phyloP scores from a whole-genome alignment of 2,888 invertebrate genomes.

The Cheilosia pagana region DNA sequence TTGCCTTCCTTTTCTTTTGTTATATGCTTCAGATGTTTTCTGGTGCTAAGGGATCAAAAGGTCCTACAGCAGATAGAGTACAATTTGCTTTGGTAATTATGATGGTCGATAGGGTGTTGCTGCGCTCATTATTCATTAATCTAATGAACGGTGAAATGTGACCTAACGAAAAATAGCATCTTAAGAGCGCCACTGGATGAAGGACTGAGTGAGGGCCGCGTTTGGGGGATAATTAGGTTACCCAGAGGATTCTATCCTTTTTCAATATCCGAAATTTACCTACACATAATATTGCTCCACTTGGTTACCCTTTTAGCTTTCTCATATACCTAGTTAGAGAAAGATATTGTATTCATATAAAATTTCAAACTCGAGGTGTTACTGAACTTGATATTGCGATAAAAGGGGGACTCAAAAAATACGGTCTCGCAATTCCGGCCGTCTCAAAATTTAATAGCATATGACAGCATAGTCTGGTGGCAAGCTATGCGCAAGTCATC shows the following conservation, averaged over 20 bases:
- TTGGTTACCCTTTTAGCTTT: slow-evolving; percentile 3
- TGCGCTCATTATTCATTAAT: slow-evolving; percentile 47
- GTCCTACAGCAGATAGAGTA: slow-evolving; percentile 3
- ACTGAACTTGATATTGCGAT: too few relatives aligned
- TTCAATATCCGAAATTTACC: neutral
- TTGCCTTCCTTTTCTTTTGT: slow-evolving; percentile 28
- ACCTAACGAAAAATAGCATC: slow-evolving; percentile 43
- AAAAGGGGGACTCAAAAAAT: too few relatives aligned
- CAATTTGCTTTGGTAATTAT: slow-evolving; percentile 33
- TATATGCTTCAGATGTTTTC: neutral
- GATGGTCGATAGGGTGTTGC: slow-evolving; percentile 26
- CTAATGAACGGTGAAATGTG: slow-evolving; percentile 56
- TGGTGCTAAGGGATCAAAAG: slow-evolving; percentile 13
- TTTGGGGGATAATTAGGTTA: slow-evolving; percentile 8
- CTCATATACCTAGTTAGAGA: neutral
- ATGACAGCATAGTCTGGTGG: too few relatives aligned
- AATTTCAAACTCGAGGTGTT: too few relatives aligned
- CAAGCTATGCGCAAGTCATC: too few relatives aligned
- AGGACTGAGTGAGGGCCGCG: slow-evolving; percentile 12
- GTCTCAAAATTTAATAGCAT: too few relatives aligned
- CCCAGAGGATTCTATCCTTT: neutral
- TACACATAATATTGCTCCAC: neutral
- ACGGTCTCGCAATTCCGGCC: too few relatives aligned
- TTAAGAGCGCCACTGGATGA: slow-evolving; percentile 16
- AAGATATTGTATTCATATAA: too few relatives aligned